phyloP scores from a whole-genome alignment of 2,113 vertebrate genomes.

The Nothobranchius furzeri region DNA sequence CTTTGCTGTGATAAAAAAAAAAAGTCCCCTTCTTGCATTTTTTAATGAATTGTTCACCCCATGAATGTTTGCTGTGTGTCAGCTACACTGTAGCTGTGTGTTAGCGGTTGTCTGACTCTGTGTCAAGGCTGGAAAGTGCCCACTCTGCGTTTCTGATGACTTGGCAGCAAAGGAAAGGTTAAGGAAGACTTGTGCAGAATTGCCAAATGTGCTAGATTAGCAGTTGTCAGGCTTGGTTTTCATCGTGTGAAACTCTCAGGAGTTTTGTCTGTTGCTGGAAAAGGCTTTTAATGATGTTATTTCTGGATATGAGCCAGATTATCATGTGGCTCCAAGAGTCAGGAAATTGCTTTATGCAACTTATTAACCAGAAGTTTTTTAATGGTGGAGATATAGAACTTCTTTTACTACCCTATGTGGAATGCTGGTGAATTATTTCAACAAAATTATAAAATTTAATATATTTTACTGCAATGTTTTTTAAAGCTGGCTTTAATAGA shows the following conservation, averaged over 20 bases:
- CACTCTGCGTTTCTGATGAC: slow-evolving; percentile 61
- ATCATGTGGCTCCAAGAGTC: slow-evolving; percentile 11
- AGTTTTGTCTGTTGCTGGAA: slow-evolving; percentile 29
- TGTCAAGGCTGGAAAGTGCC: slow-evolving; percentile 52
- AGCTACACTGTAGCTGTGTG: slow-evolving; percentile 24
- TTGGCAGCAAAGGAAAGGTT: slow-evolving; percentile 66
- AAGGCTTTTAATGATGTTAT: slow-evolving; percentile 40
- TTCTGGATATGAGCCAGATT: slow-evolving; percentile 15
- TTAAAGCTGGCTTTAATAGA: no score
- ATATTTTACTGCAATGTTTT: no score
- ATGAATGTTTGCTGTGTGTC: slow-evolving; percentile 39
- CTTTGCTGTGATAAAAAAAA: slow-evolving; percentile 42
- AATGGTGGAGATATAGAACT: slow-evolving; percentile 1
- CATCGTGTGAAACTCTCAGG: slow-evolving; percentile 13
- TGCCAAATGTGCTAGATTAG: slow-evolving; percentile 50
- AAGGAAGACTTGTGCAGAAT: slow-evolving; percentile 57
- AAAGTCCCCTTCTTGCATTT: slow-evolving; percentile 39
- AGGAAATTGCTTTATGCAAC: slow-evolving; percentile 5
- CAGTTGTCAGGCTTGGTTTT: slow-evolving; percentile 25
- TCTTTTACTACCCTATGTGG: slow-evolving; percentile 3
- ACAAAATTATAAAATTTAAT: no score
- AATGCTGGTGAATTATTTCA: slow-evolving; percentile 8
- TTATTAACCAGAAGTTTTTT: slow-evolving; percentile 5
- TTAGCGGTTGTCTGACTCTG: slow-evolving; percentile 29
- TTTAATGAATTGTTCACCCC: slow-evolving; percentile 53